Evolutionary conservation across 2,113 vertebrate species (phyloP).

Genomic region (Campylorhamphus procurvoides): DNA sequence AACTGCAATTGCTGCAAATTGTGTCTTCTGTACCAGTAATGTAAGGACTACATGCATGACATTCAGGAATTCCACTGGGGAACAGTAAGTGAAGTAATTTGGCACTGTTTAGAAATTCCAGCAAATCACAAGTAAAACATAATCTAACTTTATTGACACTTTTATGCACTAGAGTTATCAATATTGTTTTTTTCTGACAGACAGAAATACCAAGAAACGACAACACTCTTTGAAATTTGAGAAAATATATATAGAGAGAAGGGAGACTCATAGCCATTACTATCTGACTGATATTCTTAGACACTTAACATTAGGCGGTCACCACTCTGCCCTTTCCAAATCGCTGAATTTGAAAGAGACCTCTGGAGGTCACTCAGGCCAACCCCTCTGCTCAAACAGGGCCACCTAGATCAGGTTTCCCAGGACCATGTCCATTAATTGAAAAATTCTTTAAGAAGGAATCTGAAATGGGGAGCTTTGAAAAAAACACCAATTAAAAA

Average conservation of each 20-base stretch:
- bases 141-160: background rate
- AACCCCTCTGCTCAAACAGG: background rate
- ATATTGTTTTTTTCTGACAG: background rate
- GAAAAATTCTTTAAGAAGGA: background rate
- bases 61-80: background rate
- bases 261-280: background rate
- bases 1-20: background rate
- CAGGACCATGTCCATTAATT: background rate
- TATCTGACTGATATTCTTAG: background rate
- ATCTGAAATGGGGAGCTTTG: background rate
- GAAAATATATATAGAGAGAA: background rate
- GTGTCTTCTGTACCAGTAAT: background rate
- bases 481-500: background rate
- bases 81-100: background rate
- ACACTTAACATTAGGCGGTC: background rate
- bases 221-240: background rate
- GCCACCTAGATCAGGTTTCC: background rate
- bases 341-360: background rate
- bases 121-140: background rate
- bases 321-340: rapidly evolving
- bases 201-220: background rate
- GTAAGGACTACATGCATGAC: background rate
- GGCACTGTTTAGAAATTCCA: background rate
- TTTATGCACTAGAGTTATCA: background rate
- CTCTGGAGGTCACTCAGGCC: background rate